Evolutionary conservation across 2,797 vertebrate genomes (phyloP).

Genomic region (Acanthopagrus latus): DNA sequence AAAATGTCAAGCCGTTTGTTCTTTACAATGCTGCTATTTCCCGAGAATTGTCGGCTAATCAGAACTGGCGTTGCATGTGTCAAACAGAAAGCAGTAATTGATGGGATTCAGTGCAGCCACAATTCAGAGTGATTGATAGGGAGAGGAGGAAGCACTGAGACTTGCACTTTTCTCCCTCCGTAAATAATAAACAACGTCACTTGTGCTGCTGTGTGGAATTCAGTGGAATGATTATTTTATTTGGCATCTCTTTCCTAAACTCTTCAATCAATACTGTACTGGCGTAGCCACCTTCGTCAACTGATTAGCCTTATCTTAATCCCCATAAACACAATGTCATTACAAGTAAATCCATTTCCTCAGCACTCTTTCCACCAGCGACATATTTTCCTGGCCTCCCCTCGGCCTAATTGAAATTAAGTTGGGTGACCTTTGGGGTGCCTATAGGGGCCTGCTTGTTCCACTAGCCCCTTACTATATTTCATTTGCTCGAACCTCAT

Average conservation of each 20-base stretch:
- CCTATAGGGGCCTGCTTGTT: conserved; percentile 68
- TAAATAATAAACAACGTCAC: conserved; percentile 67
- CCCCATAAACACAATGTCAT: conserved; percentile 61
- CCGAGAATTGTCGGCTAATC: conserved; percentile 77
- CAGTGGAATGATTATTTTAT: conserved; percentile 52
- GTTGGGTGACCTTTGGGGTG: conserved; percentile 83
- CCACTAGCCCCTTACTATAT: conserved; percentile 65
- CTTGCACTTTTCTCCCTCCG: conserved; percentile 57
- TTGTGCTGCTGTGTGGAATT: conserved; percentile 43
- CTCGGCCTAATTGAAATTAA: conserved; percentile 83
- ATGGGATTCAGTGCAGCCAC: conserved; percentile 68
- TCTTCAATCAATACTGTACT: conserved; percentile 57
- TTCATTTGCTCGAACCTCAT: conserved; percentile 77
- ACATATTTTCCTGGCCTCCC: conserved; percentile 70
- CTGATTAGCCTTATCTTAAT: conserved; percentile 67
- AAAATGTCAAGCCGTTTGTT: conserved; percentile 77
- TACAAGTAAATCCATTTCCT: conserved; percentile 66
- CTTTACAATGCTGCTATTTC: conserved; percentile 67
- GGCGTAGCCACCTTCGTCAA: conserved; percentile 32
- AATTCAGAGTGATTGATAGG: conserved; percentile 75
- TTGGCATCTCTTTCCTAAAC: conserved; percentile 53
- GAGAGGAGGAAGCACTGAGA: conserved; percentile 58
- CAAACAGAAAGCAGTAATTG: conserved; percentile 71
- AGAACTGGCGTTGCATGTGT: conserved; percentile 68
- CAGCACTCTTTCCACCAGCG: conserved; percentile 41